Evolutionary conservation across 2,888 invertebrate species (phyloP).

Genomic region (Phanerotoma sp.): DNA sequence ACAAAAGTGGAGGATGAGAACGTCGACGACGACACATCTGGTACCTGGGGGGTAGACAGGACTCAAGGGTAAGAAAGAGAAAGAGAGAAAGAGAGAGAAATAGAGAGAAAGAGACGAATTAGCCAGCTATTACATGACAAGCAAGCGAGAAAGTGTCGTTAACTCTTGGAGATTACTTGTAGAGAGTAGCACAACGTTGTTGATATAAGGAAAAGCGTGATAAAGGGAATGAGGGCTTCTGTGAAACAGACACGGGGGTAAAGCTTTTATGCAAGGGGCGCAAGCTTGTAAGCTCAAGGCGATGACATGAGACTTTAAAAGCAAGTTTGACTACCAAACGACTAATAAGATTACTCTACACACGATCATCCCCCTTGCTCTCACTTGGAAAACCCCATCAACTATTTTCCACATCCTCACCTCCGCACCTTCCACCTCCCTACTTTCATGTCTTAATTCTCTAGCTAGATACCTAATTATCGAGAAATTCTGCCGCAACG

Average conservation of each 20-base stretch:
- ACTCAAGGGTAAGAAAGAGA: slow-evolving; percentile 10
- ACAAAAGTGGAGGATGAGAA: too few relatives aligned
- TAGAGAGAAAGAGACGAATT: slow-evolving; percentile 9
- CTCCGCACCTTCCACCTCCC: background rate
- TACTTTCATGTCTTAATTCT: slow-evolving; percentile 36
- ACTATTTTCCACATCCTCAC: slow-evolving; percentile 1
- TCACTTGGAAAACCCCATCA: slow-evolving; percentile 7
- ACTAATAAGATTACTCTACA: slow-evolving; percentile 41
- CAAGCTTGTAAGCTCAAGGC: slow-evolving; percentile 15
- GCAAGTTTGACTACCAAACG: slow-evolving; percentile 39
- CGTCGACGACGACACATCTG: slow-evolving; percentile 6
- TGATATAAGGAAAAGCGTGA: background rate
- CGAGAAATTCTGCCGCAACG: slow-evolving; percentile 41
- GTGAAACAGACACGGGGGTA: slow-evolving; percentile 18
- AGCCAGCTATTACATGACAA: slow-evolving; percentile 21
- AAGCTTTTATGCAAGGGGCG: slow-evolving; percentile 17
- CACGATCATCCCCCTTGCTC: slow-evolving; percentile 23
- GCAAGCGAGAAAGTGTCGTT: slow-evolving; percentile 33
- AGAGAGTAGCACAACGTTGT: background rate
- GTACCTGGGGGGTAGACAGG: too few relatives aligned
- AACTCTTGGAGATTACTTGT: slow-evolving; percentile 18
- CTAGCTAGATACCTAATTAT: slow-evolving; percentile 50
- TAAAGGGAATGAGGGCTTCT: background rate
- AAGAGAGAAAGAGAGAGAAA: slow-evolving; percentile 14
- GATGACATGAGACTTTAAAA: slow-evolving; percentile 31